These are phyloP conservation scores for Neogobius melanostomus DNA, from an alignment of 2,113 vertebrate genomes.

Conservation along the genomic window DNA sequence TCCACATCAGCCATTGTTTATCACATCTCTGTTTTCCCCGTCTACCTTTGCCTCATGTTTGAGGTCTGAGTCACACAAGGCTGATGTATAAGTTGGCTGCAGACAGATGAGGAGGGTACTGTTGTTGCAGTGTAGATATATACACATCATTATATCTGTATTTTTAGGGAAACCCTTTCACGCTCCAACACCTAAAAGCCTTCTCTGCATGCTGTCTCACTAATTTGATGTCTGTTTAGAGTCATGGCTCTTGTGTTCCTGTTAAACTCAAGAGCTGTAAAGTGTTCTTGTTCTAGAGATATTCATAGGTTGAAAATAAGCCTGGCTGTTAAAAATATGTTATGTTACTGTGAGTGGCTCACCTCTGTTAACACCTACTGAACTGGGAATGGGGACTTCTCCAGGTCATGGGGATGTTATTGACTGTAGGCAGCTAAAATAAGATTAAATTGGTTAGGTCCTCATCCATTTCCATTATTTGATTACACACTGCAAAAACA, in stretches of 20 bases:
- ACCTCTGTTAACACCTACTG: no score
- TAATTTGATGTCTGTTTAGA: constrained; percentile 22
- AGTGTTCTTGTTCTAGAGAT: no score
- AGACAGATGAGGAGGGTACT: neutral
- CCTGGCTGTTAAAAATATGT: no score
- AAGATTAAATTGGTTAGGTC: no score
- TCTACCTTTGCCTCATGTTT: constrained; percentile 42
- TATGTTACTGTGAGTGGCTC: no score
- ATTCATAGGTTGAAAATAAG: no score
- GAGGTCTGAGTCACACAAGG: constrained; percentile 59
- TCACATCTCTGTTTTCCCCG: constrained; percentile 44
- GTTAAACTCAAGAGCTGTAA: neutral
- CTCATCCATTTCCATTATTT: no score
- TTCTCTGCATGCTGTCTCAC: constrained; percentile 33
- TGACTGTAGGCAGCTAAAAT: no score
- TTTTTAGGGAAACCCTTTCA: constrained; percentile 59
- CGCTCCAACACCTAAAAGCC: constrained; percentile 61
- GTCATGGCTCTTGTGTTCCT: constrained; percentile 23
- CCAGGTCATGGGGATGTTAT: no score
- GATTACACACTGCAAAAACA: no score
- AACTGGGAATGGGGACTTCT: no score
- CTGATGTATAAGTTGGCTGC: constrained; percentile 31
- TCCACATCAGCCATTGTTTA: constrained; percentile 35
- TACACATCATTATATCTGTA: constrained; percentile 68
- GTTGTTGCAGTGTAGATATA: constrained; percentile 12